Evolutionary conservation across 2,113 vertebrate species (phyloP).

Genomic region (Macquaria ambigua): DNA sequence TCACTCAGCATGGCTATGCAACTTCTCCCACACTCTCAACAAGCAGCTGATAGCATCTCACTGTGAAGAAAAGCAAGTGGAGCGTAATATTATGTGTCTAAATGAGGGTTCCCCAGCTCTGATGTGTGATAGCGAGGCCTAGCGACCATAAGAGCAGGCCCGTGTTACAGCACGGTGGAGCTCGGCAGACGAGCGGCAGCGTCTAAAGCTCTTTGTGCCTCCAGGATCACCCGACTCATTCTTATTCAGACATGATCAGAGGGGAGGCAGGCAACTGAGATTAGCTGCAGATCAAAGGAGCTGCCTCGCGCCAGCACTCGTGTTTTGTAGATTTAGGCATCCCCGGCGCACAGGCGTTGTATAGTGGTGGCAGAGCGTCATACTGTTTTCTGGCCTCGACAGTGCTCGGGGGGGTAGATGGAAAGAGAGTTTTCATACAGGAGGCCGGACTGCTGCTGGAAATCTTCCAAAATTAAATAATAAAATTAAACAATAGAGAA

Average conservation of each 20-base stretch:
- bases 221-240: conserved; percentile 84
- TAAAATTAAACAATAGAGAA: conserved; percentile 56
- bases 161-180: conserved; percentile 41
- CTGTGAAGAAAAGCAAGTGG: conserved; percentile 63
- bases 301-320: conserved; percentile 77
- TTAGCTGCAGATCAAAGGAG: conserved; percentile 86
- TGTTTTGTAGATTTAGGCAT: conserved; percentile 84
- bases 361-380: conserved; percentile 69
- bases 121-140: conserved; percentile 59
- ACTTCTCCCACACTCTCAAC: conserved; percentile 78
- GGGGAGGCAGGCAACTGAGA: conserved; percentile 86
- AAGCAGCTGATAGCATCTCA: conserved; percentile 75
- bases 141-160: conserved; percentile 54
- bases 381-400: conserved; percentile 75
- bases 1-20: conserved; percentile 72
- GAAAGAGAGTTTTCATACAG: conserved; percentile 69
- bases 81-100: conserved; percentile 66
- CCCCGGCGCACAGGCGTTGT: conserved; percentile 67
- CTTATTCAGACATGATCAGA: conserved; percentile 87
- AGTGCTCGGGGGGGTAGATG: conserved; percentile 70
- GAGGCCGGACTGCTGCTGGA: conserved; percentile 66
- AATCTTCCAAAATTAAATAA: conserved; percentile 72
- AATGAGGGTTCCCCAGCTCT: conserved; percentile 59
- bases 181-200: conserved; percentile 66
- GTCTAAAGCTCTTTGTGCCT: conserved; percentile 85